These are phyloP conservation scores for Crypturellus tataupa DNA, from an alignment of 2,797 vertebrate species.

Conservation along the genomic window DNA sequence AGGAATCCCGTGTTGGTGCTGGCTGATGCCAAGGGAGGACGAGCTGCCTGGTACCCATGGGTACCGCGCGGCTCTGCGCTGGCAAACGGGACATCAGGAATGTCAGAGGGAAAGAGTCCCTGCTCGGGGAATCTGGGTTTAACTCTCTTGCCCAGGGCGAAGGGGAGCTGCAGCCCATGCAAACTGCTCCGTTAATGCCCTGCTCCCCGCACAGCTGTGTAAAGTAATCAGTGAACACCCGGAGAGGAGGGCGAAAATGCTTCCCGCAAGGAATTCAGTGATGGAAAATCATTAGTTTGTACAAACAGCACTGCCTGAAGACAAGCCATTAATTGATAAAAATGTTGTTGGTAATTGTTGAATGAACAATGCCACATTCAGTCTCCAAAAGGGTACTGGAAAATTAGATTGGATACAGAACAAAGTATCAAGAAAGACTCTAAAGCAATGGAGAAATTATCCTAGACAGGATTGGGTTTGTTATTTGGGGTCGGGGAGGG, in stretches of 20 bases:
- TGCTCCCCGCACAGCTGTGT: not conserved
- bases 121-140: not conserved
- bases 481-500: not conserved
- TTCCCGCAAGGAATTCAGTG: not conserved
- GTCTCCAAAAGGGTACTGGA: not conserved
- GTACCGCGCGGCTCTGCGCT: not conserved
- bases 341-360: not conserved
- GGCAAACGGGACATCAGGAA: constrained; percentile 3
- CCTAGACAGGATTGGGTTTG: not conserved
- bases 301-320: not conserved
- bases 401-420: not conserved
- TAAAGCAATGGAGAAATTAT: not conserved
- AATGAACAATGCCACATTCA: not conserved
- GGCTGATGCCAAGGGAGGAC: not conserved
- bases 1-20: not conserved
- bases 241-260: not conserved
- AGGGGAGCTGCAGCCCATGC: not conserved
- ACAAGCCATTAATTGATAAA: not conserved
- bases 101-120: not conserved
- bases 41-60: not conserved
- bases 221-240: not conserved
- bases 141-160: not conserved
- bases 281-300: not conserved
- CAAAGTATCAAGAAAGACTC: not conserved
- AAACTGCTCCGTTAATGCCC: not conserved